Conservation (phyloP, 2,888 invertebrate species). For the Pomacea canaliculata region DNA sequence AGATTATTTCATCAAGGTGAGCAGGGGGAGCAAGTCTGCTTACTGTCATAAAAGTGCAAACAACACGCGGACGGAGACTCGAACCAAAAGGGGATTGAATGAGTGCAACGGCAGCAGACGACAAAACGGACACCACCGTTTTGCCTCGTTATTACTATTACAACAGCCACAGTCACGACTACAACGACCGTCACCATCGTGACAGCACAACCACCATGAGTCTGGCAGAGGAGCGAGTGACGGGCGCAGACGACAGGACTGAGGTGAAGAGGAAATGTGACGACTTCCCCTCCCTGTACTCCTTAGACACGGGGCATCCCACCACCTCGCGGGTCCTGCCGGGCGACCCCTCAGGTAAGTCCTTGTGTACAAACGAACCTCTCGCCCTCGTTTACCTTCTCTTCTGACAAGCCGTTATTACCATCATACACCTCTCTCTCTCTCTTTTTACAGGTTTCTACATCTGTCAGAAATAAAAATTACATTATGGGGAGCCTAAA, state of each 20-base stretch:
- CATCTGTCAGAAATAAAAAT: slow-evolving; percentile 2
- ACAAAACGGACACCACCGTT: slow-evolving; percentile 22
- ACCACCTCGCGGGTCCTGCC: slow-evolving; percentile 40
- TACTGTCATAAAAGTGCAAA: not conserved
- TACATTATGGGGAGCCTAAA: no score
- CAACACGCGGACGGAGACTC: not conserved
- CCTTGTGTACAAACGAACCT: not conserved
- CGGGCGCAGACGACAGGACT: slow-evolving; percentile 64
- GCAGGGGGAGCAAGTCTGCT: slow-evolving; percentile 9
- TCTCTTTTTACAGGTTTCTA: slow-evolving; percentile 8
- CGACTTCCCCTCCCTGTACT: slow-evolving; percentile 89
- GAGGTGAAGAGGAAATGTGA: slow-evolving; percentile 76
- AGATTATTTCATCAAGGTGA: slow-evolving; percentile 16
- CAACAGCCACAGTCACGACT: slow-evolving; percentile 1
- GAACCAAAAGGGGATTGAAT: slow-evolving; percentile 12
- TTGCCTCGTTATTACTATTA: slow-evolving; percentile 25
- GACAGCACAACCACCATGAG: slow-evolving; percentile 28
- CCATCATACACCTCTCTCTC: not conserved
- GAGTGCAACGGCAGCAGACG: slow-evolving; percentile 19
- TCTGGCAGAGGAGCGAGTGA: slow-evolving; percentile 65
- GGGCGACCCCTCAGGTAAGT: slow-evolving; percentile 51
- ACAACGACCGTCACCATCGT: not conserved
- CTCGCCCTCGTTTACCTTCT: slow-evolving; percentile 11
- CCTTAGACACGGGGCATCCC: slow-evolving; percentile 72
- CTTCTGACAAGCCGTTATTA: not conserved